Evolutionary conservation across 1,140 invertebrate species (phyloP).

Genomic region (Oncopodura yosiiana): DNA sequence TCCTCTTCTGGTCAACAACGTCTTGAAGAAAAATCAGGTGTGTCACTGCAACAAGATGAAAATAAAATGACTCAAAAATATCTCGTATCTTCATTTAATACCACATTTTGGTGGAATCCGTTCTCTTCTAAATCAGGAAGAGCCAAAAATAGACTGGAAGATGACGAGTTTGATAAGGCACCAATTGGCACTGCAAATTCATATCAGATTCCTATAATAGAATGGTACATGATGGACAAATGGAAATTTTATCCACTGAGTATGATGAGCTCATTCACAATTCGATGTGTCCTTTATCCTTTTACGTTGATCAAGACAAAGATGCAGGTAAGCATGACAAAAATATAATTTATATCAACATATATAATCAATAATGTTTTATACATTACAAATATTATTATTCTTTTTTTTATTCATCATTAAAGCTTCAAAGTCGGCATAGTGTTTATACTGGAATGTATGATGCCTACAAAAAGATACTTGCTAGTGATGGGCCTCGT

Average conservation of each 20-base stretch:
- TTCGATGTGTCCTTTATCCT: conserved; percentile 85
- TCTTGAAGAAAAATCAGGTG: too few relatives aligned
- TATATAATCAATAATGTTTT: not conserved
- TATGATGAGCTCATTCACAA: conserved; percentile 71
- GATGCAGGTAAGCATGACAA: conserved; percentile 56
- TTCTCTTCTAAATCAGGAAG: too few relatives aligned
- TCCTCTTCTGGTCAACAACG: too few relatives aligned
- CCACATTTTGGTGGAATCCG: too few relatives aligned
- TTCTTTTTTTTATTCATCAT: not conserved
- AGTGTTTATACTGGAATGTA: conserved; percentile 54
- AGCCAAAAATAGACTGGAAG: too few relatives aligned
- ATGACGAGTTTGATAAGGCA: too few relatives aligned
- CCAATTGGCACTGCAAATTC: too few relatives aligned
- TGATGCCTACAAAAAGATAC: conserved; percentile 85
- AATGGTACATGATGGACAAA: conserved; percentile 99
- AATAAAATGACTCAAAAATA: too few relatives aligned
- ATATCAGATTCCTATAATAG: conserved; percentile 67
- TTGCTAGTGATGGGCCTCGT: conserved; percentile 68
- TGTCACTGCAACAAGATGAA: too few relatives aligned
- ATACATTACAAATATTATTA: not conserved
- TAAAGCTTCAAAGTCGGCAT: conserved; percentile 20
- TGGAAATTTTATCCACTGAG: conserved; percentile 84
- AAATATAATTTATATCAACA: not conserved
- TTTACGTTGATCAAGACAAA: conserved; percentile 94
- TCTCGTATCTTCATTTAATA: too few relatives aligned